These are phyloP conservation scores for Xiphydria camelus DNA, from an alignment of 2,888 invertebrate genomes.

Conservation along the genomic window DNA sequence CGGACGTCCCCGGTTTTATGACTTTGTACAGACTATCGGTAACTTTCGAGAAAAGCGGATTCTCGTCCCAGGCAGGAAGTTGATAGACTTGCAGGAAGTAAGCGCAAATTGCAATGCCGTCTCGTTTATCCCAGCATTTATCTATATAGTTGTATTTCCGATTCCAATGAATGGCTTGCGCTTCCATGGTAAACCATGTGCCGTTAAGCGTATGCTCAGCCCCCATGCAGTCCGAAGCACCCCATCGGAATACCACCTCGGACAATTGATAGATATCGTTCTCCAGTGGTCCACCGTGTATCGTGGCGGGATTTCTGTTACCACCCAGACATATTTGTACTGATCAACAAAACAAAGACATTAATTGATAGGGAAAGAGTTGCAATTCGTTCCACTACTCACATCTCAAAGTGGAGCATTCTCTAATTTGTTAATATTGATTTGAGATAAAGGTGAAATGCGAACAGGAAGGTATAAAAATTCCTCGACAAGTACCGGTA, in stretches of 20 bases:
- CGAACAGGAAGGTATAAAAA: too few species aligned
- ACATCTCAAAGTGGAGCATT: too few species aligned
- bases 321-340: background rate
- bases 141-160: conserved; percentile 32
- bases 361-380: too few species aligned
- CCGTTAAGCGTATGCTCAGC: conserved; percentile 42
- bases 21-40: conserved; percentile 6
- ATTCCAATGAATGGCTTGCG: conserved; percentile 41
- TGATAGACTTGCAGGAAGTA: conserved; percentile 42
- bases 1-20: conserved; percentile 6
- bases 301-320: background rate
- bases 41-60: conserved; percentile 9
- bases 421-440: too few species aligned
- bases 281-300: conserved; percentile 35
- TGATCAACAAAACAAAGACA: too few species aligned
- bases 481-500: too few species aligned
- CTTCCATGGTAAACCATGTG: conserved; percentile 43
- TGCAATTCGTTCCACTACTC: too few species aligned
- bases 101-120: conserved; percentile 38
- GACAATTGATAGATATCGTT: conserved; percentile 30
- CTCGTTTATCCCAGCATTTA: conserved; percentile 34
- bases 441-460: too few species aligned
- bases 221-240: conserved; percentile 34
- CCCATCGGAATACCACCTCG: conserved; percentile 42
- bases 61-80: conserved; percentile 7